A percentile compares a stretch with the other conserved stretches of the same genome.
Evolutionary conservation across 1,140 invertebrate genomes (phyloP).

Genomic region (Parasteatoda tepidariorum): DNA sequence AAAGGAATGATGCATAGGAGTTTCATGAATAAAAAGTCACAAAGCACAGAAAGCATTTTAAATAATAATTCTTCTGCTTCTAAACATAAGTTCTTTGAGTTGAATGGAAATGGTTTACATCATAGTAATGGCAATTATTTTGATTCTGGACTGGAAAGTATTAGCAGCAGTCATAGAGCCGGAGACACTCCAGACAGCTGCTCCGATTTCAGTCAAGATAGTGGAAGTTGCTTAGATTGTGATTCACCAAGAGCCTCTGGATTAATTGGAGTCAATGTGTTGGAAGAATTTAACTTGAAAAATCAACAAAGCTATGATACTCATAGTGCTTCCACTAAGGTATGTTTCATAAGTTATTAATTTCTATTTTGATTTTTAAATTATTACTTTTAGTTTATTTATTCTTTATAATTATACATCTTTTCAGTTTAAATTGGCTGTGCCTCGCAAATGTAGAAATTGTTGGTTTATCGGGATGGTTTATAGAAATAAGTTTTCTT

Average conservation of each 20-base stretch:
- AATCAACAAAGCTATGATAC: neutral
- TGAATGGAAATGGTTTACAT: neutral
- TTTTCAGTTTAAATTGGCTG: too few species aligned
- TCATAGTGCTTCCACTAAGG: neutral
- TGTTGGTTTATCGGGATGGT: too few species aligned
- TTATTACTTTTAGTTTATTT: neutral
- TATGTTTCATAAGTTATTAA: conserved; percentile 6
- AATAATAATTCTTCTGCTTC: neutral
- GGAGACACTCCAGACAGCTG: conserved; percentile 53
- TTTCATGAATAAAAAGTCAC: neutral
- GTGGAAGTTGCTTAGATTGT: conserved; percentile 52
- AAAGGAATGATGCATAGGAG: neutral
- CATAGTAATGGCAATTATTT: conserved; percentile 8
- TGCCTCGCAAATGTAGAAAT: too few species aligned
- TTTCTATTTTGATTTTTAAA: neutral
- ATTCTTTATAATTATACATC: neutral
- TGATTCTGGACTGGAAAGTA: conserved; percentile 59
- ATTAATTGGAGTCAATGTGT: conserved; percentile 15
- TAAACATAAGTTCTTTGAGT: conserved; percentile 2
- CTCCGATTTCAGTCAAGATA: conserved; percentile 57
- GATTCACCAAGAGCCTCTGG: conserved; percentile 34
- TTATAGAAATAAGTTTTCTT: too few species aligned
- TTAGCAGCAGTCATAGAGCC: conserved; percentile 54
- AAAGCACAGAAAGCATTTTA: neutral
- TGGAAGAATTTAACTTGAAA: conserved; percentile 45